phyloP scores from a whole-genome alignment of 2,797 vertebrate genomes.

The Phrynocephalus forsythii region DNA sequence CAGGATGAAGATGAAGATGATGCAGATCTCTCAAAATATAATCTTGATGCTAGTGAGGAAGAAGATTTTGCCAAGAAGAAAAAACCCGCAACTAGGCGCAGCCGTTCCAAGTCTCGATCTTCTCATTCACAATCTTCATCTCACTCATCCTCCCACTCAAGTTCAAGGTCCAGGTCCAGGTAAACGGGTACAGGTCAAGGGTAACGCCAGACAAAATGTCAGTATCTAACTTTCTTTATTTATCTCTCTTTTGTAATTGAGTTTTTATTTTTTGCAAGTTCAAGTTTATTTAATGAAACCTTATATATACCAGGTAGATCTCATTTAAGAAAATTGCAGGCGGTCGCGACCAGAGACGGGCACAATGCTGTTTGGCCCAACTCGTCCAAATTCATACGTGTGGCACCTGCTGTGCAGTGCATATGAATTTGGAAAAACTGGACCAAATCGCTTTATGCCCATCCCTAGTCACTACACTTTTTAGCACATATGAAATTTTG shows the following conservation, averaged over 20 bases:
- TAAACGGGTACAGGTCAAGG: slow-evolving; percentile 99
- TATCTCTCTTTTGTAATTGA: slow-evolving; percentile 76
- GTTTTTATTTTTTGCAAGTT: slow-evolving; percentile 56
- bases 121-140: slow-evolving; percentile 90
- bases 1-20: slow-evolving; percentile 93
- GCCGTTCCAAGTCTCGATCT: slow-evolving; percentile 89
- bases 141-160: slow-evolving; percentile 93
- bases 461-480: not conserved
- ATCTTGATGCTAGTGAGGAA: slow-evolving; percentile 91
- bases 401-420: too few relatives aligned
- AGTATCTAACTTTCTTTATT: slow-evolving; percentile 96
- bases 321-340: not conserved
- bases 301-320: slow-evolving; percentile 1
- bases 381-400: too few relatives aligned
- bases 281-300: slow-evolving; percentile 54
- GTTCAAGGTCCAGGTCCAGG: slow-evolving; percentile 99
- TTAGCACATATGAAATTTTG: not conserved
- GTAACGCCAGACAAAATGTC: slow-evolving; percentile 99
- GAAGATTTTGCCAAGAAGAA: slow-evolving; percentile 82
- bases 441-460: too few relatives aligned
- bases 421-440: too few relatives aligned
- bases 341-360: not conserved
- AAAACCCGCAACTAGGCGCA: slow-evolving; percentile 81
- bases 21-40: slow-evolving; percentile 96
- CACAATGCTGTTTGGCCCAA: too few relatives aligned